Conservation (phyloP, 2,797 vertebrate genomes). For the Parambassis ranga region DNA sequence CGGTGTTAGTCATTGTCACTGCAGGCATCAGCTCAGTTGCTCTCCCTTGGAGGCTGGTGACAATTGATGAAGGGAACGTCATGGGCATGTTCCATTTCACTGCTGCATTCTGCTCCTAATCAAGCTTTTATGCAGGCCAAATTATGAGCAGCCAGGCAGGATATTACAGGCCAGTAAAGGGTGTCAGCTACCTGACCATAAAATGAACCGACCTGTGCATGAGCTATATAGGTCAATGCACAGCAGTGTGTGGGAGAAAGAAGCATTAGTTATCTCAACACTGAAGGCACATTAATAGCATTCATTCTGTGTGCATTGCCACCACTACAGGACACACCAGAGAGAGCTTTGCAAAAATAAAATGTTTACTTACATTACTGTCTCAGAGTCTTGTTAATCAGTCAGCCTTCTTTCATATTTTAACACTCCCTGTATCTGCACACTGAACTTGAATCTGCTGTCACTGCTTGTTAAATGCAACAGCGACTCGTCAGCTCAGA, state of each 20-base stretch:
- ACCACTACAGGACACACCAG: neutral
- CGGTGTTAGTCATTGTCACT: constrained; percentile 55
- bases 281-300: constrained; percentile 1
- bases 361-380: neutral
- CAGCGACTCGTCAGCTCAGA: constrained; percentile 69
- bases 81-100: constrained; percentile 63
- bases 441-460: constrained; percentile 50
- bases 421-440: constrained; percentile 17
- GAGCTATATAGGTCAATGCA: constrained; percentile 52
- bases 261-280: constrained; percentile 11
- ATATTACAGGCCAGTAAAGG: constrained; percentile 70
- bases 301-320: neutral
- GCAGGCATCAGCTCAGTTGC: constrained; percentile 38
- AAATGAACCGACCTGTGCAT: constrained; percentile 58
- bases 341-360: neutral
- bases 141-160: constrained; percentile 65
- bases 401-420: constrained; percentile 55
- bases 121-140: constrained; percentile 66
- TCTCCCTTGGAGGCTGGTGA: constrained; percentile 57
- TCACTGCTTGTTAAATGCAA: constrained; percentile 72
- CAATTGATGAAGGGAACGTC: constrained; percentile 56
- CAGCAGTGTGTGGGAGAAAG: constrained; percentile 19
- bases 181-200: constrained; percentile 61
- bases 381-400: too few relatives aligned
- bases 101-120: constrained; percentile 69